Conservation (phyloP, 2,888 invertebrate genomes). For the Hirtodrosophila duncani region DNA sequence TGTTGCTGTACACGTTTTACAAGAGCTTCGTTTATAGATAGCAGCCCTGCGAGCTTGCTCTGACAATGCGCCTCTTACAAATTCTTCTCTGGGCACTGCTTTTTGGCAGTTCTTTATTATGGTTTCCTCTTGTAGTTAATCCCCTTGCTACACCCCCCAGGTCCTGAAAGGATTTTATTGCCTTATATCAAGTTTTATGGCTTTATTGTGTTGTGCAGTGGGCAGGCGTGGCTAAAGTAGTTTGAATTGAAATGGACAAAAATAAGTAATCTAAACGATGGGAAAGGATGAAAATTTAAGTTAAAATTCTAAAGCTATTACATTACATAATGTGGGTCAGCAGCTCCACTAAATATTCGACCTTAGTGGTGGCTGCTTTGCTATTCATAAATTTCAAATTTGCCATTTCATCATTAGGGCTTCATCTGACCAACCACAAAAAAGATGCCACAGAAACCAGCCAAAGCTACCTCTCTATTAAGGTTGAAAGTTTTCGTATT, state of each 20-base stretch:
- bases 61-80: constrained; percentile 45
- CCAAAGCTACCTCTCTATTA: too few relatives aligned
- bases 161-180: constrained; percentile 36
- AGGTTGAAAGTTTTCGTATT: too few relatives aligned
- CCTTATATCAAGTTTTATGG: constrained; percentile 63
- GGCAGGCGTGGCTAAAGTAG: constrained; percentile 33
- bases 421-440: too few relatives aligned
- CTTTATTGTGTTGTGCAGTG: constrained; percentile 53
- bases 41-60: constrained; percentile 18
- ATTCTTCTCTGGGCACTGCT: constrained; percentile 43
- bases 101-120: constrained; percentile 66
- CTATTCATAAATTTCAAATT: too few relatives aligned
- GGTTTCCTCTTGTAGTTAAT: constrained; percentile 45
- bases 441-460: too few relatives aligned
- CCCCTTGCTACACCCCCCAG: not conserved
- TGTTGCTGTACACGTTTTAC: too few relatives aligned
- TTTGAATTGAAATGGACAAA: constrained; percentile 1
- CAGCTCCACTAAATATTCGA: too few relatives aligned
- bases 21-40: constrained; percentile 28
- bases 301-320: too few relatives aligned
- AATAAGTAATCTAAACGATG: constrained; percentile 29
- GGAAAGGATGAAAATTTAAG: too few relatives aligned
- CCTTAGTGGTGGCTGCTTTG: too few relatives aligned
- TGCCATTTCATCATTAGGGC: too few relatives aligned
- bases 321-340: too few relatives aligned